A percentile compares a stretch with the other conserved stretches of the same genome.
These are phyloP conservation scores for Hymenopus coronatus DNA, from an alignment of 2,888 invertebrate species.

Conservation along the genomic window DNA sequence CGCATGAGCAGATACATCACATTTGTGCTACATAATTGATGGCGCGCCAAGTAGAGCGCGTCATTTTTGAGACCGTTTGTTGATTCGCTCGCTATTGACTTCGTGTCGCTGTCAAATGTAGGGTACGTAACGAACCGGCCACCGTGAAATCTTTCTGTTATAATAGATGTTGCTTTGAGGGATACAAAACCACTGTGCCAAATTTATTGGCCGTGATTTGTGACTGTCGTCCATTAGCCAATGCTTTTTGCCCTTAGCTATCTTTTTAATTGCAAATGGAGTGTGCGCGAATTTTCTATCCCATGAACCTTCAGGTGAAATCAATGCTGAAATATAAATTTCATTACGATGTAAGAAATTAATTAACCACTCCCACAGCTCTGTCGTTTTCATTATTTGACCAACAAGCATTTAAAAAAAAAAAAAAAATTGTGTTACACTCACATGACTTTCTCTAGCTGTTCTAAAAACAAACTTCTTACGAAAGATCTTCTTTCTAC, in stretches of 20 bases:
- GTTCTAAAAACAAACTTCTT: too few species aligned
- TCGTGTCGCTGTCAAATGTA: neutral
- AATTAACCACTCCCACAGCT: too few species aligned
- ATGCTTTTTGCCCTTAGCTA: neutral
- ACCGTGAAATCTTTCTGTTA: neutral
- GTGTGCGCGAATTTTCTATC: neutral
- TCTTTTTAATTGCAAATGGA: neutral
- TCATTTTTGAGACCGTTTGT: neutral
- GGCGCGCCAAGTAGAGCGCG: neutral
- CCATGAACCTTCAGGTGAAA: neutral
- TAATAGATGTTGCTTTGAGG: neutral
- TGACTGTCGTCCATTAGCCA: neutral
- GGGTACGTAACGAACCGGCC: neutral
- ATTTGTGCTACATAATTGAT: neutral
- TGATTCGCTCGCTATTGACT: neutral
- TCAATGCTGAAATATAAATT: neutral
- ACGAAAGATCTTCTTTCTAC: too few species aligned
- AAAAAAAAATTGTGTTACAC: too few species aligned
- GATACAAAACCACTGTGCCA: neutral
- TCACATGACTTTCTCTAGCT: too few species aligned
- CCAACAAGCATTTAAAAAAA: too few species aligned
- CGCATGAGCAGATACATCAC: neutral
- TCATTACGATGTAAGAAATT: too few species aligned
- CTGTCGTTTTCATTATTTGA: too few species aligned
- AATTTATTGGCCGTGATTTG: neutral